Evolutionary conservation across 2,888 invertebrate species (phyloP), one percentile per base, ranked within the genome.

Genomic region (Hemithea aestivaria): DNA sequence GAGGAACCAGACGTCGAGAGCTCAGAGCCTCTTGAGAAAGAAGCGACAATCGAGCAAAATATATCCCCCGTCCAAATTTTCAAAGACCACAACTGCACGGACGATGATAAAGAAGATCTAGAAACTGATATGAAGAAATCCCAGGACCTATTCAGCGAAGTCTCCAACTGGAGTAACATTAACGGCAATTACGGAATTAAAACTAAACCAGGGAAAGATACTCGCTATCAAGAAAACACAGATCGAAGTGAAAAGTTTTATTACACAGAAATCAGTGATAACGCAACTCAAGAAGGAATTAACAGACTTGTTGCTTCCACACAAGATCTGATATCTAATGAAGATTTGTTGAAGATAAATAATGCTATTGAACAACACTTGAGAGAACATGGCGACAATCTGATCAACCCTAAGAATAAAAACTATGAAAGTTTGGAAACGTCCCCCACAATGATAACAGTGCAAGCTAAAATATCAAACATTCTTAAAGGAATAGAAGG

Each of bases 281-380:
- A 63, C 27, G 57, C 58, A 10, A 65, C 63, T 20, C 53, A 75
- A 48, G 64, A 75, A 24, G 80, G 84, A 1, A 81, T 83, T 24
- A 80, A 82, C 2, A 89, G 78, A 54, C 66, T 91, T 24, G 89
- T 90, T 7, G 88, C 88, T 25, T 89, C 84, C 1, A 90, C 90
- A 1, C 89, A 88, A 59, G 89, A 91, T 63, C 69, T 91, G 6
- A 89, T 92, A 41, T 83, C 90, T 0, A 90, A 90, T 44, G 89
- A 91, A 56, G 92, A 92, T 65, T 82, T 92, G 6, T 53, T 91
- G 6, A 88, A 87, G 57, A 92, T 92, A 0, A 92, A 92, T 40
- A 77, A 85, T 20, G 81, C 87, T 0, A 75, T 68, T 6, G 85
- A 85, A 56, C 75, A 73, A 47, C 56, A 71, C 4, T 56, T 67